Conservation (phyloP, 2,888 invertebrate species). For the Merodon equestris region DNA sequence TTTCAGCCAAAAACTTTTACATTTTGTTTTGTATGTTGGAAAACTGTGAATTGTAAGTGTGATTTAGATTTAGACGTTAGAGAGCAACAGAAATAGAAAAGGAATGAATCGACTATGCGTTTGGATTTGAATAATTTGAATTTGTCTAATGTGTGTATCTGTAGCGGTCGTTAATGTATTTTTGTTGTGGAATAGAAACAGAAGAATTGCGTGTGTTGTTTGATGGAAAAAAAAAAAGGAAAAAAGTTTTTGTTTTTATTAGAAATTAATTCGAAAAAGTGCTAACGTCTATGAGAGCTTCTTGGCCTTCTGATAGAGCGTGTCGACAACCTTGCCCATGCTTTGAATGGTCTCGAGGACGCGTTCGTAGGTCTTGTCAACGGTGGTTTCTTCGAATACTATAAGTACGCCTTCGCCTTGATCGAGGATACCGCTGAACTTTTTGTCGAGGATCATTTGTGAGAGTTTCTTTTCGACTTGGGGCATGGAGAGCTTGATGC, state of each 20-base stretch:
- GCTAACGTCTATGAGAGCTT: conserved; percentile 88
- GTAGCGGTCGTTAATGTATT: conserved; percentile 6
- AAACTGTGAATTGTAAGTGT: too few relatives aligned
- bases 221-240: not conserved
- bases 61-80: too few relatives aligned
- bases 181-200: too few relatives aligned
- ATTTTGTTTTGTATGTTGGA: too few relatives aligned
- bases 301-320: conserved; percentile 99
- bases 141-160: conserved; percentile 5
- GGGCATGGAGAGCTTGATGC: conserved; percentile 92
- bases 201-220: conserved; percentile 8
- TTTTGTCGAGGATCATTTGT: conserved; percentile 99
- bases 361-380: conserved; percentile 98
- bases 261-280: conserved; percentile 48
- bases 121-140: too few relatives aligned
- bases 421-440: conserved; percentile 97
- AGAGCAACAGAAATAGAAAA: too few relatives aligned
- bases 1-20: conserved; percentile 44
- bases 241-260: conserved; percentile 41
- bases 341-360: conserved; percentile 98
- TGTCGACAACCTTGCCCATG: conserved; percentile 99
- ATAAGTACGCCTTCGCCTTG: conserved; percentile 99
- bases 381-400: conserved; percentile 96
- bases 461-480: conserved; percentile 99
- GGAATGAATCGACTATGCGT: too few relatives aligned